A percentile compares a stretch with the other conserved stretches of the same genome.
Conservation (phyloP, 2,113 vertebrate species). For the Pica pica region DNA sequence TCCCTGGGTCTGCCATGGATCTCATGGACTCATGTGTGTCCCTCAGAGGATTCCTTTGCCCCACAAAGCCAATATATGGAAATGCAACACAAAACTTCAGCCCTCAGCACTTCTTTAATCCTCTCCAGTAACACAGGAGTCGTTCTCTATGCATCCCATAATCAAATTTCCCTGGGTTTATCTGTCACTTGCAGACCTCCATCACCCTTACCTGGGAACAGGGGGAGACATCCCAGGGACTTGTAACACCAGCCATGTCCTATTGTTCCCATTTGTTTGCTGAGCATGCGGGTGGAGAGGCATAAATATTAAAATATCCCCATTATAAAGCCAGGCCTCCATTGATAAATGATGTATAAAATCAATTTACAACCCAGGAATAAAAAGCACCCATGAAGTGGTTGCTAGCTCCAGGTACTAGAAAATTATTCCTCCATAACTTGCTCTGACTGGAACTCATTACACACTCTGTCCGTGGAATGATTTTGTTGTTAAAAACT, state of each 20-base stretch:
- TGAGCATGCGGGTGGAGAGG: not conserved
- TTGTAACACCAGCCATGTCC: conserved; percentile 20
- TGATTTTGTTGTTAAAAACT: conserved; percentile 24
- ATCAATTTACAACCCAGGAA: conserved; percentile 69
- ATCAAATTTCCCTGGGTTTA: conserved; percentile 8
- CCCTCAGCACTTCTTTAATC: conserved; percentile 36
- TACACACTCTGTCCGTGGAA: not conserved
- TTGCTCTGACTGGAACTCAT: conserved; percentile 39
- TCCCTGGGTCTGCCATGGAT: accelerated
- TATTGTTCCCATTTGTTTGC: conserved; percentile 49
- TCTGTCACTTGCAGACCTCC: conserved; percentile 8
- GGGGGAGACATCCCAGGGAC: not conserved
- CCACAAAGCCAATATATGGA: not conserved
- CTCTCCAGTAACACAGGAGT: not conserved
- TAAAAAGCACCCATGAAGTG: conserved; percentile 47
- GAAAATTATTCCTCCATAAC: conserved; percentile 58
- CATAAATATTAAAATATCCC: conserved; percentile 63
- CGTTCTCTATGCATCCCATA: not conserved
- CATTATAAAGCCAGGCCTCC: conserved; percentile 59
- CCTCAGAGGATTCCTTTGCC: not conserved
- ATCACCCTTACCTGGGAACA: not conserved
- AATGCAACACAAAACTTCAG: not conserved
- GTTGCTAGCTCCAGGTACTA: conserved; percentile 32
- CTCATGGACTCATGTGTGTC: accelerated
- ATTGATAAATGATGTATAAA: conserved; percentile 73